These are phyloP conservation scores for Oxygymnocypris stewartii DNA, from an alignment of 2,113 vertebrate genomes.

Conservation along the genomic window DNA sequence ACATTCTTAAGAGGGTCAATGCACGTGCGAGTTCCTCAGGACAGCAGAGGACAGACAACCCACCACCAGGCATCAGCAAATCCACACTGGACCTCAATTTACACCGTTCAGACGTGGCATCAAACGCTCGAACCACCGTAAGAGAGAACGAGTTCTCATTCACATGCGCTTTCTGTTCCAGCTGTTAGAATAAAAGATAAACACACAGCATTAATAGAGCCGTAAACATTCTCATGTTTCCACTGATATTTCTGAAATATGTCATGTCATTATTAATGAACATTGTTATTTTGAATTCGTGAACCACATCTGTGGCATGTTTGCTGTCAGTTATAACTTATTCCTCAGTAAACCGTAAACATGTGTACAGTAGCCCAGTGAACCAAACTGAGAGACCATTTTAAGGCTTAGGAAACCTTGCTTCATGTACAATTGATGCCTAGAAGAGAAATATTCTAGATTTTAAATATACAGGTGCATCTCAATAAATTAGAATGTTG, in stretches of 20 bases:
- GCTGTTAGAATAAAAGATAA: neutral
- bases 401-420: too few species aligned
- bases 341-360: neutral
- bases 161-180: neutral
- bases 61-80: conserved; percentile 55
- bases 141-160: neutral
- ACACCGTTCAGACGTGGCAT: neutral
- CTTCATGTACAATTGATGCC: neutral
- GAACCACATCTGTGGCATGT: neutral
- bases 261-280: neutral
- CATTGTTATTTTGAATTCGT: neutral
- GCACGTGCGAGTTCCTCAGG: conserved; percentile 24
- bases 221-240: neutral
- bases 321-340: neutral
- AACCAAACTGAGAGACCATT: too few species aligned
- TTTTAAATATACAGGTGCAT: neutral
- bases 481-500: too few species aligned
- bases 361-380: neutral
- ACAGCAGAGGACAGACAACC: conserved; percentile 3
- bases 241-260: neutral
- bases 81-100: conserved; percentile 68
- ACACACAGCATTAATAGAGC: neutral
- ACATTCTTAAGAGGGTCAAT: conserved; percentile 66
- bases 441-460: neutral
- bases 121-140: conserved; percentile 32